Evolutionary conservation across 2,113 vertebrate genomes (phyloP).

Genomic region (Coregonus clupeaformis): DNA sequence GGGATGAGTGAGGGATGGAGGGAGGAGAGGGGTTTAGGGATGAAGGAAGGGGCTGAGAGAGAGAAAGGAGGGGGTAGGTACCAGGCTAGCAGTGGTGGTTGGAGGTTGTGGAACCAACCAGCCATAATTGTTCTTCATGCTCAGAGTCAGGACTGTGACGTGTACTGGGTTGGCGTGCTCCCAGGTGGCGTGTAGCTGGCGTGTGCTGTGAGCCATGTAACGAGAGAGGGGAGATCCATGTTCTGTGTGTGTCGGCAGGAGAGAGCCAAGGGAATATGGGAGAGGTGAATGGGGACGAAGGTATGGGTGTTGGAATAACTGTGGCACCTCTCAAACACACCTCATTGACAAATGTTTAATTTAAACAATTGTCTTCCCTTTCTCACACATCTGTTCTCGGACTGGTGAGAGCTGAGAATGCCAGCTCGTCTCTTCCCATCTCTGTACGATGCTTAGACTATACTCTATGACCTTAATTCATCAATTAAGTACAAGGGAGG

Average conservation of each 20-base stretch:
- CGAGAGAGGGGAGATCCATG: neutral
- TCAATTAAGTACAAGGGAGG: too few species aligned
- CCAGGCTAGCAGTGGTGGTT: constrained; percentile 23
- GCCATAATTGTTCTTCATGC: constrained; percentile 57
- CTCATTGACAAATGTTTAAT: too few species aligned
- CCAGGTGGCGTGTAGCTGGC: constrained; percentile 9
- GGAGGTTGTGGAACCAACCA: constrained; percentile 15
- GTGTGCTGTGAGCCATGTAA: neutral
- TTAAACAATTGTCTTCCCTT: too few species aligned
- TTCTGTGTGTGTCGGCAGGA: constrained; percentile 7
- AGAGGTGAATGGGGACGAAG: neutral
- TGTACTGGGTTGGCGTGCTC: constrained; percentile 12
- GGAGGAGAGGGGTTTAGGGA: too few species aligned
- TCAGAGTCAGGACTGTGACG: constrained; percentile 19
- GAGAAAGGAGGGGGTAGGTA: constrained; percentile 30
- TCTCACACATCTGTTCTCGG: too few species aligned
- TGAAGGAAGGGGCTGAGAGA: too few species aligned
- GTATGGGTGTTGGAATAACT: neutral
- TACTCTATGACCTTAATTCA: too few species aligned
- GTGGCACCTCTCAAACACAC: neutral
- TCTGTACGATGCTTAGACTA: too few species aligned
- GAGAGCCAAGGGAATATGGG: neutral
- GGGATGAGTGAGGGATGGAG: neutral
- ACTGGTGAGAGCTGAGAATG: too few species aligned
- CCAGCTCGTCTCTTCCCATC: too few species aligned